Percentiles rank a stretch among this genome's conserved stretches.
These are phyloP conservation scores for Mus pahari DNA, from an alignment of 2,113 vertebrate genomes.

Conservation along the genomic window DNA sequence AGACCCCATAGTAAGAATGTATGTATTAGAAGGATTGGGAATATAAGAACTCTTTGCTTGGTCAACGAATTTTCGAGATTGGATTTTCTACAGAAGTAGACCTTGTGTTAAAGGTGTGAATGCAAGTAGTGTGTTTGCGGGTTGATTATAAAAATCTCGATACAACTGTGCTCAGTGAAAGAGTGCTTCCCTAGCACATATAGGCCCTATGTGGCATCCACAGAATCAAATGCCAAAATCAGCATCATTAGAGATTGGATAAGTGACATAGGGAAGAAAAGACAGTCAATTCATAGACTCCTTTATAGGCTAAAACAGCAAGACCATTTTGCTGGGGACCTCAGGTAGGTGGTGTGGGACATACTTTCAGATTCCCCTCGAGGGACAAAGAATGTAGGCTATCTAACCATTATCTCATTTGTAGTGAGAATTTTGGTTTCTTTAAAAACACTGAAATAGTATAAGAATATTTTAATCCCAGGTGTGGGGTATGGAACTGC, in stretches of 20 bases:
- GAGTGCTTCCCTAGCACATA: not conserved
- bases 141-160: not conserved
- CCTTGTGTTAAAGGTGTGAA: not conserved
- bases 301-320: not conserved
- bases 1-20: not conserved
- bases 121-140: not conserved
- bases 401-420: not conserved
- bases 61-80: not conserved
- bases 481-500: too few species aligned
- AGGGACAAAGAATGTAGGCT: not conserved
- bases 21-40: not conserved
- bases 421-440: too few species aligned
- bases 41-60: constrained; percentile 6
- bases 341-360: not conserved
- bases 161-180: not conserved
- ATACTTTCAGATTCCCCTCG: not conserved
- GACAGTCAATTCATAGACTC: not conserved
- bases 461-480: too few species aligned
- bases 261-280: not conserved
- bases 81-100: not conserved
- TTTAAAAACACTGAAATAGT: too few species aligned
- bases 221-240: not conserved
- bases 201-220: not conserved
- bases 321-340: not conserved
- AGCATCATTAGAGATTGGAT: not conserved